Evolutionary conservation across 2,888 invertebrate species (phyloP).

Genomic region (Yponomeuta sedellus): DNA sequence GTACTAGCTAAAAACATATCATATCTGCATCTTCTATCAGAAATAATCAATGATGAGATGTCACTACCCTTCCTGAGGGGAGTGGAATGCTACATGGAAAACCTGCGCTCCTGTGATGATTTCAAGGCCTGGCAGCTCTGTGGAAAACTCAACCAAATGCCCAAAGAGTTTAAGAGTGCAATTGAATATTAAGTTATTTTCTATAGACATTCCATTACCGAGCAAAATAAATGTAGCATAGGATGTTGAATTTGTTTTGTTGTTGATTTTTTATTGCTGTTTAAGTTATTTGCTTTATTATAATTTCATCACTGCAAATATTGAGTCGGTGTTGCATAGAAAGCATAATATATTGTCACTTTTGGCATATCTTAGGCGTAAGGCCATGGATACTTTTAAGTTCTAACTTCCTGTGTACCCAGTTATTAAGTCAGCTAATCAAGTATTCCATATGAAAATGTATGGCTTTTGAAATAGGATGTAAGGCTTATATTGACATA

Average conservation of each 20-base stretch:
- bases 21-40: slow-evolving; percentile 61
- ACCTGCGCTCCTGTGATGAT: slow-evolving; percentile 60
- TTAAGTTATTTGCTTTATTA: slow-evolving; percentile 1
- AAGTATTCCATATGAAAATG: neutral
- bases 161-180: slow-evolving; percentile 65
- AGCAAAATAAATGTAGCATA: slow-evolving; percentile 14
- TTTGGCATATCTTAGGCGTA: neutral
- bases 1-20: slow-evolving; percentile 62
- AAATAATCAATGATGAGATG: slow-evolving; percentile 64
- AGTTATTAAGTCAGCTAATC: neutral
- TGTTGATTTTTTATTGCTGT: slow-evolving; percentile 4
- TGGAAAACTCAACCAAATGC: slow-evolving; percentile 58
- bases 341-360: neutral
- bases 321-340: neutral
- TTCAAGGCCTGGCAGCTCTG: slow-evolving; percentile 69
- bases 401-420: too few relatives aligned
- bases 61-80: slow-evolving; percentile 62
- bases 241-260: slow-evolving; percentile 16
- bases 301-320: neutral
- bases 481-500: neutral
- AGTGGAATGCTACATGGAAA: slow-evolving; percentile 62
- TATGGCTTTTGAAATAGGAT: neutral
- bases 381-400: too few relatives aligned
- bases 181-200: slow-evolving; percentile 55
- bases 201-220: slow-evolving; percentile 15